These are phyloP conservation scores for Chalcis sispes DNA, from an alignment of 2,888 invertebrate species.

Conservation along the genomic window DNA sequence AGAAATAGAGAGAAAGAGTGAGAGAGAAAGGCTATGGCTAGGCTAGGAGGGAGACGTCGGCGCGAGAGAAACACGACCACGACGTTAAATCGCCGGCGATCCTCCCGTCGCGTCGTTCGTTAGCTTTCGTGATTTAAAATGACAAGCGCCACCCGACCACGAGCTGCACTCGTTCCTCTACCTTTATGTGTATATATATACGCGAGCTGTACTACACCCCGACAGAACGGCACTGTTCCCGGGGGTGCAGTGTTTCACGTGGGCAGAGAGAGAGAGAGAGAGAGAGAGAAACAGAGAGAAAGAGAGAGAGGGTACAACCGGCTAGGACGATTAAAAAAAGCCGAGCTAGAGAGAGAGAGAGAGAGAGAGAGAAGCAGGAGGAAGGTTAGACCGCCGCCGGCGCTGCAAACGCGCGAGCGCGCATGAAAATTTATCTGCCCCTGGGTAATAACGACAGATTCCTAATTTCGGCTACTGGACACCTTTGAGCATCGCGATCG, in stretches of 20 bases:
- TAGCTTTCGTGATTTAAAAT: slow-evolving; percentile 51
- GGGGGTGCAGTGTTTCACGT: slow-evolving; percentile 54
- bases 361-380: slow-evolving; percentile 32
- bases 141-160: no score
- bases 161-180: slow-evolving; percentile 12
- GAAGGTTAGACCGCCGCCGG: slow-evolving; percentile 47
- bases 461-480: slow-evolving; percentile 42
- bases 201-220: neutral
- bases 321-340: slow-evolving; percentile 55
- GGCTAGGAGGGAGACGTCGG: no score
- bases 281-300: slow-evolving; percentile 20
- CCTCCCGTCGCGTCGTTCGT: slow-evolving; percentile 13
- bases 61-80: neutral
- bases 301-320: slow-evolving; percentile 48
- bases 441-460: slow-evolving; percentile 57
- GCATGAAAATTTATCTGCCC: slow-evolving; percentile 55
- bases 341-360: slow-evolving; percentile 1
- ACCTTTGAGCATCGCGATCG: no score
- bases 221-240: slow-evolving; percentile 34
- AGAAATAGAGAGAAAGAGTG: no score
- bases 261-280: slow-evolving; percentile 3
- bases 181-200: neutral
- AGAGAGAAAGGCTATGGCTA: no score
- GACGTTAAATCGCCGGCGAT: slow-evolving; percentile 41
- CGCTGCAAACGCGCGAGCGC: slow-evolving; percentile 14